Base-by-base conservation (phyloP, 1,140 invertebrate species). In the Brachionus rotundiformis region DNA sequence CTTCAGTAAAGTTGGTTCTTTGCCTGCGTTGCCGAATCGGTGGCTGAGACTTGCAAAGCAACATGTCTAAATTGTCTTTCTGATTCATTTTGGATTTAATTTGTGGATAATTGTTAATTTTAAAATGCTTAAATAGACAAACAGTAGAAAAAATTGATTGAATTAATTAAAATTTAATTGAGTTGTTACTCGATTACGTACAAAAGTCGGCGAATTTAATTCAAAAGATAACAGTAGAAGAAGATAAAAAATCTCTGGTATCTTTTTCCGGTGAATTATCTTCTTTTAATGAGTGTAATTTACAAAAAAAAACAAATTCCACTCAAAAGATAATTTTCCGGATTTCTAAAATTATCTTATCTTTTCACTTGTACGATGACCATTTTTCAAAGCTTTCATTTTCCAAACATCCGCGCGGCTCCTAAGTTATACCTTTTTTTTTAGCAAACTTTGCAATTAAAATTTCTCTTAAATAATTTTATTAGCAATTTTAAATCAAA, bases 241-340 rank as follows among this genome's bases (percentile, higher is more conserved):
- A 36, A 33, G 16, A 68, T 36, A 36, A 36, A 36, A 68, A 19
- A 33, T 36, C n/a, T 68, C 63, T 68, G 63, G 63, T 68, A 63
- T 63, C 61, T 33, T 63, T 63, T 68, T 68, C 63, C 63, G 63
- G 63, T 68, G 63, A 68, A 68, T 68, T 68, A 68, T 68, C 63
- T 68, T 68, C 31, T 68, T 68, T 68, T 68, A 68, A 68, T 68
- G 63, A 68, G 63, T 68, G 63, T 68, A 68, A 68, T 68, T 68
- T 68, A 29, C 19, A 41, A 68, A 68, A 33, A 68, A 68, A 36
- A 68, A 68, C 63, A 68, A 68, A 68, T 16, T 68, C 31, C 31
- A 68, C 63, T 68, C 63, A 63, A 3, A 54, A 54, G 47, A 54
- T 54, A 54, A 54, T 54, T 23, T 49, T 54, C 8, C 47, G 16